phyloP scores from a whole-genome alignment of 2,113 vertebrate genomes.

The Neomonachus schauinslandi region DNA sequence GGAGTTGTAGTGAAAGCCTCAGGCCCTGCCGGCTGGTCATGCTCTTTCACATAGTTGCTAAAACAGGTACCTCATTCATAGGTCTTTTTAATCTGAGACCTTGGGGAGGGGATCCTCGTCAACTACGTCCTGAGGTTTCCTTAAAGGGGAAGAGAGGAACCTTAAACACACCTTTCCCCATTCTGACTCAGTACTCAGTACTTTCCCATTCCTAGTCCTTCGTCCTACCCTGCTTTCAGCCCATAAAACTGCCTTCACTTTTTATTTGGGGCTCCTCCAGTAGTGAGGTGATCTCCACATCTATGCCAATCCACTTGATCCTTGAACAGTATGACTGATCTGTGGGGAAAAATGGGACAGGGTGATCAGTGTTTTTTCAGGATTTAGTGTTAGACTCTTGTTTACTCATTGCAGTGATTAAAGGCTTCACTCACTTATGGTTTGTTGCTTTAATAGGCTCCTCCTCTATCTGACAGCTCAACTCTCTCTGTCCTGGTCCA shows the following conservation, averaged over 20 bases:
- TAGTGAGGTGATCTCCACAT: not conserved
- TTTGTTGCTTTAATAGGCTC: not conserved
- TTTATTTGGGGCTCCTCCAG: not conserved
- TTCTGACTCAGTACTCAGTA: not conserved
- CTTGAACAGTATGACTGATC: not conserved
- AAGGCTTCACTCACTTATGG: not conserved
- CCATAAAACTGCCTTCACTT: not conserved
- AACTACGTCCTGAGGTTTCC: not conserved
- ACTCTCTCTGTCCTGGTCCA: not conserved
- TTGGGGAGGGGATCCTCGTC: not conserved
- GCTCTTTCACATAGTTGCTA: not conserved
- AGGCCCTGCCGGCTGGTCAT: not conserved
- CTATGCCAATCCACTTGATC: not conserved
- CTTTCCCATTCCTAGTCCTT: not conserved
- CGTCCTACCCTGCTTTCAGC: not conserved
- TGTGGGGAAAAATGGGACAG: not conserved
- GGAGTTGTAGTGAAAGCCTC: not conserved
- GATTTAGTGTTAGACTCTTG: not conserved
- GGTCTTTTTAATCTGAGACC: not conserved
- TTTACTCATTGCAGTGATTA: not conserved
- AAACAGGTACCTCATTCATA: not conserved
- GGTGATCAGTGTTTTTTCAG: not conserved
- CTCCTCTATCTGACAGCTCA: not conserved
- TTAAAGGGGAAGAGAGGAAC: not conserved
- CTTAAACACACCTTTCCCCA: not conserved